These are phyloP conservation scores for Chloropsis hardwickii DNA, from an alignment of 2,113 vertebrate species.

Conservation along the genomic window DNA sequence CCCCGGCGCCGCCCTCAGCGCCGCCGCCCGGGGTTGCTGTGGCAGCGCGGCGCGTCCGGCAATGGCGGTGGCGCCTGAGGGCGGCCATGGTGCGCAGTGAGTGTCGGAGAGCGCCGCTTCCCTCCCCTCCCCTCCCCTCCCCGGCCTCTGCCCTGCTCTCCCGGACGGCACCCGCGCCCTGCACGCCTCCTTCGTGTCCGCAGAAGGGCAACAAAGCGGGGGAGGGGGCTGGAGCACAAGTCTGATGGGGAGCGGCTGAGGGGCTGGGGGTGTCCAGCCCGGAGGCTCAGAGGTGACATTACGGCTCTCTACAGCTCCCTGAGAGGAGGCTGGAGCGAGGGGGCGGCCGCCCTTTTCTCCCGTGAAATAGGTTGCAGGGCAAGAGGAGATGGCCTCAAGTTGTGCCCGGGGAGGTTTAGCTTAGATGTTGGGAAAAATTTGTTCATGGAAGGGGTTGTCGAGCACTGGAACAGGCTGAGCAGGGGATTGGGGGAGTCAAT, in stretches of 20 bases:
- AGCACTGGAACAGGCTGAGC: neutral
- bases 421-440: no score
- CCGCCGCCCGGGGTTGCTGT: neutral
- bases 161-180: neutral
- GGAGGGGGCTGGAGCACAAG: neutral
- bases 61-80: neutral
- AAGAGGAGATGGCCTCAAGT: neutral
- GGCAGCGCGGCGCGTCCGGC: neutral
- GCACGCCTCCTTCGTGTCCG: no score
- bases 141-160: neutral
- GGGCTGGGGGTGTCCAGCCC: neutral
- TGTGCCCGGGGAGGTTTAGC: neutral
- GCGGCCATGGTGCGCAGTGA: neutral
- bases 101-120: neutral
- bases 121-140: no score
- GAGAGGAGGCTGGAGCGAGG: neutral
- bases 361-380: no score
- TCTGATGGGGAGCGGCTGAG: neutral
- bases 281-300: neutral
- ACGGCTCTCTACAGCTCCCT: rapidly evolving
- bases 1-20: neutral
- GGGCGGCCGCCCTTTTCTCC: neutral
- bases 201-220: neutral
- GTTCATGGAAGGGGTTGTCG: neutral
- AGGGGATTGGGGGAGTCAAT: neutral